A percentile compares a stretch with the other conserved stretches of the same genome.
Evolutionary conservation across 2,888 invertebrate species (phyloP).

Genomic region (Lordiphosa andalusiaca): DNA sequence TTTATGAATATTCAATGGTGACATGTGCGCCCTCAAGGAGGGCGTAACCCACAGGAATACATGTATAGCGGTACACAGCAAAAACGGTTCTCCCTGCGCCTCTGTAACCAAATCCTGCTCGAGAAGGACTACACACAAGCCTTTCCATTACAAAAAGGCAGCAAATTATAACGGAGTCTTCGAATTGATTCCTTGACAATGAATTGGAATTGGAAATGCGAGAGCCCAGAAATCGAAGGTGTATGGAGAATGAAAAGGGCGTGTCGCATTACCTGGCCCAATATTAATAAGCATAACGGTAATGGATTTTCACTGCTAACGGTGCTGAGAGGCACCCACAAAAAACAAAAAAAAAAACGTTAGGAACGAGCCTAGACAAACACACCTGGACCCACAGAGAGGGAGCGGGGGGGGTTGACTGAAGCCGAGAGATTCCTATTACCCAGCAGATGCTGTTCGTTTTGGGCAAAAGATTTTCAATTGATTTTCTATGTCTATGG

Average conservation of each 20-base stretch:
- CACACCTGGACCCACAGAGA: conserved; percentile 45
- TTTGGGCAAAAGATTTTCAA: conserved; percentile 52
- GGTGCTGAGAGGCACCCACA: conserved; percentile 34
- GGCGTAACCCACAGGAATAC: conserved; percentile 35
- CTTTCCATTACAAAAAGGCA: conserved; percentile 17
- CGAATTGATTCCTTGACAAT: conserved; percentile 51
- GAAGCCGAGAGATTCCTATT: conserved; percentile 2
- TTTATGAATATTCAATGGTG: conserved; percentile 71
- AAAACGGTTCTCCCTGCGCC: conserved; percentile 13
- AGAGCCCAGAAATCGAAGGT: conserved; percentile 60
- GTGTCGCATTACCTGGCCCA: conserved; percentile 63
- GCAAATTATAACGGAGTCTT: conserved; percentile 30
- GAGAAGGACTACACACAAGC: conserved; percentile 30
- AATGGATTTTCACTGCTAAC: conserved; percentile 59
- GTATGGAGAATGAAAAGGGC: conserved; percentile 36
- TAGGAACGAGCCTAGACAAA: conserved; percentile 51
- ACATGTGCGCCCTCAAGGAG: conserved; percentile 36
- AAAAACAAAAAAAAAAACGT: conserved; percentile 35
- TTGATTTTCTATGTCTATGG: conserved; percentile 34
- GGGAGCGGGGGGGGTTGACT: too few species aligned
- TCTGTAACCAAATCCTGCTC: conserved; percentile 51
- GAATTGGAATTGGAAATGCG: conserved; percentile 42
- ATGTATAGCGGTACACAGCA: conserved; percentile 32
- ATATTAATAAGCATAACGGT: conserved; percentile 70
- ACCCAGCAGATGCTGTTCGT: conserved; percentile 3